Base-by-base conservation (phyloP, 2,113 vertebrate genomes). In the Neogobius melanostomus region DNA sequence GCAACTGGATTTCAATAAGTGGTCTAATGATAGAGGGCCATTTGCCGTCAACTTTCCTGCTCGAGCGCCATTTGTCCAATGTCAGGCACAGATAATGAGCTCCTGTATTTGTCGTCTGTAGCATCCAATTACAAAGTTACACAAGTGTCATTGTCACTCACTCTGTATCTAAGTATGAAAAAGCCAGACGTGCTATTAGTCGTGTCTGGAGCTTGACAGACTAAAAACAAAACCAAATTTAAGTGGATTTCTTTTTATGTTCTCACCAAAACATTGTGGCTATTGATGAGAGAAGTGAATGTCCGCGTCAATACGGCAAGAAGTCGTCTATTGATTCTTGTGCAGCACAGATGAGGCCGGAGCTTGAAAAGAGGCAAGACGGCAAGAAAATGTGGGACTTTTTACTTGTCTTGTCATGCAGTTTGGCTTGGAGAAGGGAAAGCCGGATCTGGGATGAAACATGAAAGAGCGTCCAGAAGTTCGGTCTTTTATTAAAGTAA, bases 311-410 rank as follows among this genome's bases (percentile, higher is more conserved):
- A 82, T 85, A 79, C 60, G 64, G 81, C 79, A 79, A 87, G 84
- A 90, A 85, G 76, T 84, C 77, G 54, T 72, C 52, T 56, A 89
- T 90, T 6, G 84, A 86, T 88, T 56, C 17, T 56, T 81, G 8
- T 12, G 59, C 67, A 54, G 80, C 71, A 64, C 21, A 16, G 68
- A 75, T 64, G 57, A 77, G 66, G 79, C 63, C 46, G n/a, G 17
- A 43, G 59, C 64, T 60, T 66, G 74, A 76, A 66, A 63, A 76
- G 79, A 69, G 71, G 71, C 15, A 42, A 84, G 49, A 21, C 21
- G 21, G 21, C 21, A 21, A 48, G 66, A 51, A 42, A 74, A 66
- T 68, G 46, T 10, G 61, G 49, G 2, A n/a, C 78, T 45, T 50
- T 74, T 56, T 72, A 67, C 68, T 59, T 44, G 14, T 46, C 44